Conservation (phyloP, 2,888 invertebrate species). For the Drosophila histrio region DNA sequence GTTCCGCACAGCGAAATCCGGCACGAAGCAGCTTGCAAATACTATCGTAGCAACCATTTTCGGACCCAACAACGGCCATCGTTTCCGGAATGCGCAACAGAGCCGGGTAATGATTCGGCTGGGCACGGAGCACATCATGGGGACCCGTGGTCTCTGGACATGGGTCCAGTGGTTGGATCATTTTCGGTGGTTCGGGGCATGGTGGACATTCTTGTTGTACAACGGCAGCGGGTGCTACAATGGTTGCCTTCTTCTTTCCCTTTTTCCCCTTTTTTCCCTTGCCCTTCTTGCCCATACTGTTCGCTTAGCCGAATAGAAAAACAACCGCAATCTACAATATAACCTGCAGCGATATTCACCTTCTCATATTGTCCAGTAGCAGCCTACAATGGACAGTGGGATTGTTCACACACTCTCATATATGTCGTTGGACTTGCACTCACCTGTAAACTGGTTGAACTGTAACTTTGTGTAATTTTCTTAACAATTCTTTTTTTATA, state of each 20-base stretch:
- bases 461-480: neutral
- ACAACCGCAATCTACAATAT: neutral
- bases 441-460: constrained; percentile 19
- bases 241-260: constrained; percentile 35
- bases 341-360: neutral
- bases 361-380: constrained; percentile 18
- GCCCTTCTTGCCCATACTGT: constrained; percentile 55
- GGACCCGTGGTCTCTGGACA: constrained; percentile 65
- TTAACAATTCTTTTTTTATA: neutral
- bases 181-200: constrained; percentile 61
- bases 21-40: constrained; percentile 70
- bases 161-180: constrained; percentile 61
- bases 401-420: neutral
- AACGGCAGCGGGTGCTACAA: constrained; percentile 16
- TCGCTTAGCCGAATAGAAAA: constrained; percentile 8
- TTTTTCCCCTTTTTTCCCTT: constrained; percentile 58
- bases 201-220: constrained; percentile 46
- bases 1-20: constrained; percentile 75
- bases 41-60: constrained; percentile 78
- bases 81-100: constrained; percentile 68
- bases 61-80: constrained; percentile 77
- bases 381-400: neutral
- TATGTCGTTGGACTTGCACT: neutral
- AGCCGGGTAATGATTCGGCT: constrained; percentile 81
- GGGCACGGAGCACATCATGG: constrained; percentile 64